Evolutionary conservation across 2,797 vertebrate species (phyloP).

Genomic region (Rhinoraja longicauda): DNA sequence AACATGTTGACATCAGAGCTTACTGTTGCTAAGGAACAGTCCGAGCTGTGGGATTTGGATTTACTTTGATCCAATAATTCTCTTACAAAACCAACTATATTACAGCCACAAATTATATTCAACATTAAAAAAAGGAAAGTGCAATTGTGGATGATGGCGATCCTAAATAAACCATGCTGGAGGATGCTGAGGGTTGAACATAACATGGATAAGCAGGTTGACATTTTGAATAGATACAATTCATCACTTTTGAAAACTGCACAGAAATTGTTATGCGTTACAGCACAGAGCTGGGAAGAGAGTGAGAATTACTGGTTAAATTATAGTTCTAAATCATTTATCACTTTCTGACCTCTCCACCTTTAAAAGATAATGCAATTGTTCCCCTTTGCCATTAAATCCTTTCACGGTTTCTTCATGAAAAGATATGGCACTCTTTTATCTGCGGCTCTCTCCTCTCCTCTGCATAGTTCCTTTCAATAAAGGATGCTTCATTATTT

Average conservation of each 20-base stretch:
- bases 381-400: not conserved
- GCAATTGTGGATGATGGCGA: not conserved
- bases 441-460: not conserved
- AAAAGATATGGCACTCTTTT: no score
- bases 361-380: not conserved
- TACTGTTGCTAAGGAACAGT: conserved; percentile 35
- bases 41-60: not conserved
- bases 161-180: not conserved
- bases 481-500: not conserved
- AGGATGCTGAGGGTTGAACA: not conserved
- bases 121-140: not conserved
- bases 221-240: not conserved
- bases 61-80: conserved; percentile 14
- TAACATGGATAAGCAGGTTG: not conserved
- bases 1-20: conserved; percentile 19
- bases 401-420: not conserved
- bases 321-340: not conserved
- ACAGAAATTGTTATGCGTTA: not conserved
- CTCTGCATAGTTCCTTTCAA: not conserved
- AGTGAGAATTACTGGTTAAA: not conserved
- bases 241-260: not conserved
- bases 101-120: not conserved
- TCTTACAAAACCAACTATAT: conserved; percentile 15
- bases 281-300: not conserved
- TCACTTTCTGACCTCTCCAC: not conserved